A percentile compares a stretch with the other conserved stretches of the same genome.
Conservation (phyloP, 2,113 vertebrate species). For the Rhabdomys dilectus region DNA sequence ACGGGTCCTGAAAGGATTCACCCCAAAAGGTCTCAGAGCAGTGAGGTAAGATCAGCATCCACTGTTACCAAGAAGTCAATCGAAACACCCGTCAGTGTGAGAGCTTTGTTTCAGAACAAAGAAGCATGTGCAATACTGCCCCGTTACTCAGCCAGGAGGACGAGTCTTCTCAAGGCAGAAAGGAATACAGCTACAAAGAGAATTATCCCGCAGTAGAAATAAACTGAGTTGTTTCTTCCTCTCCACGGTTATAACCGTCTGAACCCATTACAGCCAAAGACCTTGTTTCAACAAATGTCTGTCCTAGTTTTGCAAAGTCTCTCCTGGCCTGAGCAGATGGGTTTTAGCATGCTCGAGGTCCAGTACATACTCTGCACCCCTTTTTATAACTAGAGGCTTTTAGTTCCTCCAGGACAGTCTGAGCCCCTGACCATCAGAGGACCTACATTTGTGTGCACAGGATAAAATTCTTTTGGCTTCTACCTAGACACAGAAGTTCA, state of each 20-base stretch:
- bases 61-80: slow-evolving; percentile 63
- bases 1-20: slow-evolving; percentile 41
- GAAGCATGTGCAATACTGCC: background rate
- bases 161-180: background rate
- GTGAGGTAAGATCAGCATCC: slow-evolving; percentile 65
- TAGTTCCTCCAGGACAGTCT: background rate
- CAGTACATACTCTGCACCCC: background rate
- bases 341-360: background rate
- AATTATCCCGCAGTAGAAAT: background rate
- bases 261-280: background rate
- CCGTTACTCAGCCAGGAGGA: slow-evolving; percentile 23
- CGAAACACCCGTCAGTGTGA: slow-evolving; percentile 35
- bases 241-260: background rate
- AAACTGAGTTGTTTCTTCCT: slow-evolving; percentile 15
- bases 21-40: slow-evolving; percentile 47
- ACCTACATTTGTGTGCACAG: background rate
- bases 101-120: slow-evolving; percentile 51
- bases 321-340: background rate
- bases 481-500: slow-evolving; percentile 38
- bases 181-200: background rate
- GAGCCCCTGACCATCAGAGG: background rate
- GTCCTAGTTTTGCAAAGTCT: background rate
- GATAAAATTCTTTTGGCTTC: background rate
- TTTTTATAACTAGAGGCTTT: slow-evolving; percentile 7
- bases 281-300: background rate